Evolutionary conservation across 2,888 invertebrate species (phyloP).

Genomic region (Drosophila putrida): DNA sequence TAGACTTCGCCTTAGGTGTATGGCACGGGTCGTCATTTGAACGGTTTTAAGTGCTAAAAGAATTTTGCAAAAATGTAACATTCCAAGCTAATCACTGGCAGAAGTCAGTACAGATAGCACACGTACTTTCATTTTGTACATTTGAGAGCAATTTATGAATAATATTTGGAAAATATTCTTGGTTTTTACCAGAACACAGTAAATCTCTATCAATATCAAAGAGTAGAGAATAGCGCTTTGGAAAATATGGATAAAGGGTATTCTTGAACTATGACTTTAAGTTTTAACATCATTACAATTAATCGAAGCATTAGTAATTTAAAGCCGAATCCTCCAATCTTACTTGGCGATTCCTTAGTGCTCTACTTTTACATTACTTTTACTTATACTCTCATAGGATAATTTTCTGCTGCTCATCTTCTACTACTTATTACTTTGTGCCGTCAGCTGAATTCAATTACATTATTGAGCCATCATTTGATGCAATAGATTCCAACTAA

Average conservation of each 20-base stretch:
- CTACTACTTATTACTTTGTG: neutral
- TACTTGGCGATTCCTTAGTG: neutral
- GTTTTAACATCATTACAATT: too few species aligned
- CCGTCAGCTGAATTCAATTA: neutral
- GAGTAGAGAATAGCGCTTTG: too few species aligned
- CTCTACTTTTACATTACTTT: neutral
- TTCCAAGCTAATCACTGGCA: conserved; percentile 2
- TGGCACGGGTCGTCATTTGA: conserved; percentile 21
- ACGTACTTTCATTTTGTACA: neutral
- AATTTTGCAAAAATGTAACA: conserved; percentile 35
- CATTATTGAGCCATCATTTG: conserved; percentile 45
- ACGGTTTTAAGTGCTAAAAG: conserved; percentile 51
- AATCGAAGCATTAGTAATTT: too few species aligned
- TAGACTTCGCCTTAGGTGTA: conserved; percentile 2
- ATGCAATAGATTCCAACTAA: conserved; percentile 41
- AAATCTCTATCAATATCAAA: too few species aligned
- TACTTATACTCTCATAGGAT: too few species aligned
- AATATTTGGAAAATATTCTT: neutral
- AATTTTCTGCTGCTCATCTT: neutral
- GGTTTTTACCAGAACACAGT: neutral
- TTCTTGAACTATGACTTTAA: too few species aligned
- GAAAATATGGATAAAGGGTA: too few species aligned
- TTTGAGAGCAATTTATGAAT: neutral
- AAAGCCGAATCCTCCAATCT: neutral
- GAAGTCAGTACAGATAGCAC: neutral